A percentile compares a stretch with the other conserved stretches of the same genome.
These are phyloP conservation scores for Conistra vaccinii DNA, from an alignment of 2,888 invertebrate species.

Conservation along the genomic window DNA sequence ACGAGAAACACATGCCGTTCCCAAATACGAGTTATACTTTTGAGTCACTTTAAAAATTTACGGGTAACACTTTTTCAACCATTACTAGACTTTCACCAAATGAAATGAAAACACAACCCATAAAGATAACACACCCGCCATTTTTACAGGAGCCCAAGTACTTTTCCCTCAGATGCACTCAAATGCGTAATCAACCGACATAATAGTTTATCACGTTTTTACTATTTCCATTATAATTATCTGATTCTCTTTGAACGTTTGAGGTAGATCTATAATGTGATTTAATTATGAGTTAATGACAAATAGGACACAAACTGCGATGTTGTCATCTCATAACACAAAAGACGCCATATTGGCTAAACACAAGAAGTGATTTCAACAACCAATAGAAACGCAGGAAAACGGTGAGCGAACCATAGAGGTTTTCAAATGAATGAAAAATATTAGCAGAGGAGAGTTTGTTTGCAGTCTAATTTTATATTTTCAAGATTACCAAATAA, in stretches of 20 bases:
- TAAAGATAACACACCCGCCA: conserved; percentile 91
- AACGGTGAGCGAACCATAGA: conserved; percentile 66
- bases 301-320: conserved; percentile 89
- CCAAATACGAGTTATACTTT: conserved; percentile 66
- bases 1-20: conserved; percentile 79
- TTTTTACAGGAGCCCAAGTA: conserved; percentile 88
- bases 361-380: conserved; percentile 73
- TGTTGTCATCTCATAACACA: conserved; percentile 91
- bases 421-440: conserved; percentile 30
- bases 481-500: neutral
- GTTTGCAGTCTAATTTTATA: neutral
- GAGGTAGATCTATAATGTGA: conserved; percentile 83
- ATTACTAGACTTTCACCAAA: conserved; percentile 79
- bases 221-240: conserved; percentile 76
- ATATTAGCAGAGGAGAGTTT: conserved; percentile 18
- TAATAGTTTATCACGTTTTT: conserved; percentile 72
- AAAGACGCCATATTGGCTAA: conserved; percentile 90
- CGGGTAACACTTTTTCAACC: conserved; percentile 72
- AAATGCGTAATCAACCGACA: conserved; percentile 70
- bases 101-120: conserved; percentile 88
- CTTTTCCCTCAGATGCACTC: conserved; percentile 83
- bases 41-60: conserved; percentile 65
- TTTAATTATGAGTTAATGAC: conserved; percentile 81
- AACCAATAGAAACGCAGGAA: conserved; percentile 60
- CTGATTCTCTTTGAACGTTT: conserved; percentile 82